Evolutionary conservation across 2,113 vertebrate genomes (phyloP).

Genomic region (Podarcis muralis): DNA sequence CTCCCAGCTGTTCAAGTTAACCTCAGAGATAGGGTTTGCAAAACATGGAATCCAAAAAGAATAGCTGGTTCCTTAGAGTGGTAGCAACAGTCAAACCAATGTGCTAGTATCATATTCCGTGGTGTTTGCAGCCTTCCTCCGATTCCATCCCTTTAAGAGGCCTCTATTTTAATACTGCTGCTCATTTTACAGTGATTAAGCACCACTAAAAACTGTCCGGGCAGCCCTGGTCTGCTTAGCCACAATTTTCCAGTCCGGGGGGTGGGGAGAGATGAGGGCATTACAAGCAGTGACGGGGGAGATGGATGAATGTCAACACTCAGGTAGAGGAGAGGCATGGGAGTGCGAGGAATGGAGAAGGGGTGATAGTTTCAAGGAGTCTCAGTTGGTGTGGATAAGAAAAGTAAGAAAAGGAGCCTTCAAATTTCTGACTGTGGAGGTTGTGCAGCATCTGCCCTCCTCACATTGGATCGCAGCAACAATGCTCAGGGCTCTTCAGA

Average conservation of each 20-base stretch:
- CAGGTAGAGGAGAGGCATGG: neutral
- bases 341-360: neutral
- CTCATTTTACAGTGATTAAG: slow-evolving; percentile 65
- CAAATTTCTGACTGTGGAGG: neutral
- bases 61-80: neutral
- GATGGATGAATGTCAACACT: neutral
- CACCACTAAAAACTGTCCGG: slow-evolving; percentile 36
- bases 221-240: slow-evolving; percentile 48
- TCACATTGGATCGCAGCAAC: neutral
- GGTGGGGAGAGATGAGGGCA: no score
- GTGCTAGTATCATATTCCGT: slow-evolving; percentile 61
- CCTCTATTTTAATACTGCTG: slow-evolving; percentile 45
- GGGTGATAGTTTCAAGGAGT: neutral
- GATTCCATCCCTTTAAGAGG: slow-evolving; percentile 56
- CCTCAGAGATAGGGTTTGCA: neutral
- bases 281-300: neutral
- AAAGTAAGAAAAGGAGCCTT: neutral
- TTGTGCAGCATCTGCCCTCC: neutral
- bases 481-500: neutral
- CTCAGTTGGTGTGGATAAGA: neutral
- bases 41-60: neutral
- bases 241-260: slow-evolving; percentile 25
- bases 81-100: slow-evolving; percentile 42
- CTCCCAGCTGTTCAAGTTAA: neutral
- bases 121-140: slow-evolving; percentile 64